Evolutionary conservation across 2,113 vertebrate species (phyloP).

Genomic region (Perca fluviatilis): DNA sequence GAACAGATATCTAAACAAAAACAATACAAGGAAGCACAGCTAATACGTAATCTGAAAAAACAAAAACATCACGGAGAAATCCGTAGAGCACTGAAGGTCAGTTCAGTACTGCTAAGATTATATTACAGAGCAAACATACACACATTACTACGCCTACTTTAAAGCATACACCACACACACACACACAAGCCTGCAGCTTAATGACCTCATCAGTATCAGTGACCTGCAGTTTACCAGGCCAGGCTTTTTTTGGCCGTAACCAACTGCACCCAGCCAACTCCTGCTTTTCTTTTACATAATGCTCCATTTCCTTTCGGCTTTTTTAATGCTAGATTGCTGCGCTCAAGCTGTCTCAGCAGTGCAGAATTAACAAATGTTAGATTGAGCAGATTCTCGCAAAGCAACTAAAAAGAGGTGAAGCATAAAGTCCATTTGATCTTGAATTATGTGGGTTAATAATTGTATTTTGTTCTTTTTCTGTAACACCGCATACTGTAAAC

Average conservation of each 20-base stretch:
- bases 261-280: background rate
- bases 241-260: slow-evolving; percentile 17
- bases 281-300: slow-evolving; percentile 24
- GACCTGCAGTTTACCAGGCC: slow-evolving; percentile 18
- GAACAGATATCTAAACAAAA: background rate
- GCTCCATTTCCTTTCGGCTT: slow-evolving; percentile 5
- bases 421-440: background rate
- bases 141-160: background rate
- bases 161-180: background rate
- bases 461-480: no score
- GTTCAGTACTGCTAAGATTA: background rate
- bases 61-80: background rate
- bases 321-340: background rate
- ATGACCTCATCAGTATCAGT: slow-evolving; percentile 54
- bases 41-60: slow-evolving; percentile 1
- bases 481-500: background rate
- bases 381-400: background rate
- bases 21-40: background rate
- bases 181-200: slow-evolving; percentile 33
- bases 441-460: background rate
- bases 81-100: background rate
- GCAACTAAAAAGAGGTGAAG: background rate
- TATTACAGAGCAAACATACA: slow-evolving; percentile 16
- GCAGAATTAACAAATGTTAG: background rate
- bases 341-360: background rate